Evolutionary conservation across 2,113 vertebrate genomes (phyloP), one percentile per base, ranked within the genome.

Genomic region (Motacilla alba): DNA sequence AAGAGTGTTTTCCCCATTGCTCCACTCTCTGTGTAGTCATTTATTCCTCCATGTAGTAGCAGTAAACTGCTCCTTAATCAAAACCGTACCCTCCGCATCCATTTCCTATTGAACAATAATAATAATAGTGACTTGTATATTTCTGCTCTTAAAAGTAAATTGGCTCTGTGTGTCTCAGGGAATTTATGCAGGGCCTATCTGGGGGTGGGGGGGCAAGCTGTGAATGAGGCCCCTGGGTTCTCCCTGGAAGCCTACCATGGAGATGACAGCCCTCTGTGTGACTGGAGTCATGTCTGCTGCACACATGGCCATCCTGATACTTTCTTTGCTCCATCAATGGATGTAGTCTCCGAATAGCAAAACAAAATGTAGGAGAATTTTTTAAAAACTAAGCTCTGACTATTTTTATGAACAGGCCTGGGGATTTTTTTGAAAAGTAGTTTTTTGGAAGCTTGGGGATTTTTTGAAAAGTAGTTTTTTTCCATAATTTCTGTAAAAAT

Each of bases 111-210:
- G 18, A 87, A 53, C 53, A 87, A 56, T 22, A 56, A 75, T 50
- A 67, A 62, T 1, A 80, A 56, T 66, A 58, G 21, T 39, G 2
- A 46, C 41, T 69, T 4, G 41, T 67, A 21, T 63, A 55, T 47
- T 67, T 69, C 39, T 93, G 68, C 43, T 92, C 80, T 89, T 86
- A 60, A 88, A 88, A 96, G 35, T 60, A 88, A 90, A 83, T 74
- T 86, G 56, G 44, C 47, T 94, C 43, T 88, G 70, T 20, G 6
- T 43, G 58, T 95, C 50, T 73, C 49, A 30, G 43, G 47, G 70
- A 87, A 22, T 79, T 93, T 69, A 43, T 24, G 2, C n/a, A 84
- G 35, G 53, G 33, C 28, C 49, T 56, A 13, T 31, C 80, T 76
- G 11, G 1, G 46, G 5, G 1, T 43, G 37, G 43, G 49, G 31